Percentiles rank a stretch among this genome's conserved stretches.
Evolutionary conservation across 2,797 vertebrate genomes (phyloP).

Genomic region (Danionella dracula): DNA sequence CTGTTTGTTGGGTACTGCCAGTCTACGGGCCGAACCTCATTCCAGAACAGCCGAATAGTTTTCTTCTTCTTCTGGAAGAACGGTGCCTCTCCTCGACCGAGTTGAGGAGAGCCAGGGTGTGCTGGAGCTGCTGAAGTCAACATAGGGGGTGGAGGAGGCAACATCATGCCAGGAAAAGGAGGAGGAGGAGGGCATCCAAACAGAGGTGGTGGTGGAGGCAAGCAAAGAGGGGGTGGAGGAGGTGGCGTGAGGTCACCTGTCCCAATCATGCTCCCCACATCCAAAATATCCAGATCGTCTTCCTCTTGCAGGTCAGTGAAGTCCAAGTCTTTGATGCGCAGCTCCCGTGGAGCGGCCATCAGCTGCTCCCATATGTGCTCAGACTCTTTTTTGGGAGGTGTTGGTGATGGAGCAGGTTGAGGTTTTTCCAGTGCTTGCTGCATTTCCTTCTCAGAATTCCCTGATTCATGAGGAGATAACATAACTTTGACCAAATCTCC

Average conservation of each 20-base stretch:
- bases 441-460: constrained; percentile 66
- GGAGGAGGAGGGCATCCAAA: constrained; percentile 83
- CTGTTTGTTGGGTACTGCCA: constrained; percentile 87
- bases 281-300: constrained; percentile 87
- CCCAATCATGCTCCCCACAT: constrained; percentile 72
- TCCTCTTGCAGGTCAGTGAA: constrained; percentile 93
- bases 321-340: constrained; percentile 96
- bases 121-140: constrained; percentile 74
- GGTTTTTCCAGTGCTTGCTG: constrained; percentile 24
- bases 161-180: constrained; percentile 77
- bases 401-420: constrained; percentile 20
- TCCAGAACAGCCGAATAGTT: constrained; percentile 98
- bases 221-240: constrained; percentile 76
- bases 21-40: constrained; percentile 88
- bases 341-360: constrained; percentile 86
- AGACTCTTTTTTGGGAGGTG: constrained; percentile 84
- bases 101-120: constrained; percentile 76
- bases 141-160: constrained; percentile 82
- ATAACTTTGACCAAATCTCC: constrained; percentile 80
- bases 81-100: constrained; percentile 78
- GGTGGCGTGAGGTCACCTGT: constrained; percentile 73
- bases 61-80: constrained; percentile 96
- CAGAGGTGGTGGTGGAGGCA: constrained; percentile 78
- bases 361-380: constrained; percentile 98
- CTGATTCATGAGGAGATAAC: constrained; percentile 62